A percentile compares a stretch with the other conserved stretches of the same genome.
phyloP scores from a whole-genome alignment of 2,113 vertebrate species.

The Sialia sialis region DNA sequence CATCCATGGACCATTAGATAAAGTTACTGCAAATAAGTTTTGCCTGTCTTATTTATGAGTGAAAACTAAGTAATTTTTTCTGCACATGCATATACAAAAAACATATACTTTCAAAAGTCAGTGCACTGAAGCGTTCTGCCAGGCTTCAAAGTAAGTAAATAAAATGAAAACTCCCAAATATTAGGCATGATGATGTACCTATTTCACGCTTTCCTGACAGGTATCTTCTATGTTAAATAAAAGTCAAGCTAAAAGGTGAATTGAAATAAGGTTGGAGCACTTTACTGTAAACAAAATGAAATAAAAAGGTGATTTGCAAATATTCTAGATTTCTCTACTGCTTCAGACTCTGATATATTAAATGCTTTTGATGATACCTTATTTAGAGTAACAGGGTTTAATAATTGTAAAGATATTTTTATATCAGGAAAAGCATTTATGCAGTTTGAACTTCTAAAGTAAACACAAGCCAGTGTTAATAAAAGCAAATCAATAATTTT shows the following conservation, averaged over 20 bases:
- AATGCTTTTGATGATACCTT: background rate
- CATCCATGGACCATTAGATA: slow-evolving; percentile 78
- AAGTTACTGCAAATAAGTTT: slow-evolving; percentile 75
- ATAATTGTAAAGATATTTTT: slow-evolving; percentile 19
- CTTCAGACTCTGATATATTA: slow-evolving; percentile 49
- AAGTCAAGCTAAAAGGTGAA: slow-evolving; percentile 67
- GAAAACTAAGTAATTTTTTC: slow-evolving; percentile 74
- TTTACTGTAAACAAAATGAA: slow-evolving; percentile 65
- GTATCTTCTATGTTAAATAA: slow-evolving; percentile 72
- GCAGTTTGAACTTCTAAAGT: slow-evolving; percentile 64
- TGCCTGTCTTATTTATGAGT: slow-evolving; percentile 74
- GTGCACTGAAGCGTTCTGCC: slow-evolving; percentile 67
- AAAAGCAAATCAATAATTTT: slow-evolving; percentile 83
- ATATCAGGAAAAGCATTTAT: slow-evolving; percentile 44
- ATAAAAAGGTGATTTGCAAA: slow-evolving; percentile 60
- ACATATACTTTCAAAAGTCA: slow-evolving; percentile 71
- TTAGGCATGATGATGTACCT: slow-evolving; percentile 60
- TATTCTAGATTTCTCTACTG: slow-evolving; percentile 47
- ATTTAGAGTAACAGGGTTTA: slow-evolving; percentile 15
- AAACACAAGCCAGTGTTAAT: slow-evolving; percentile 73
- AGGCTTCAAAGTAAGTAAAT: slow-evolving; percentile 65
- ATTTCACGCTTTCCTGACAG: slow-evolving; percentile 71
- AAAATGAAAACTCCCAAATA: slow-evolving; percentile 70
- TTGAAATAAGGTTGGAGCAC: slow-evolving; percentile 22
- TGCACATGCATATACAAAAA: slow-evolving; percentile 61